phyloP scores from a whole-genome alignment of 2,797 vertebrate genomes.

The Alfaro cultratus region DNA sequence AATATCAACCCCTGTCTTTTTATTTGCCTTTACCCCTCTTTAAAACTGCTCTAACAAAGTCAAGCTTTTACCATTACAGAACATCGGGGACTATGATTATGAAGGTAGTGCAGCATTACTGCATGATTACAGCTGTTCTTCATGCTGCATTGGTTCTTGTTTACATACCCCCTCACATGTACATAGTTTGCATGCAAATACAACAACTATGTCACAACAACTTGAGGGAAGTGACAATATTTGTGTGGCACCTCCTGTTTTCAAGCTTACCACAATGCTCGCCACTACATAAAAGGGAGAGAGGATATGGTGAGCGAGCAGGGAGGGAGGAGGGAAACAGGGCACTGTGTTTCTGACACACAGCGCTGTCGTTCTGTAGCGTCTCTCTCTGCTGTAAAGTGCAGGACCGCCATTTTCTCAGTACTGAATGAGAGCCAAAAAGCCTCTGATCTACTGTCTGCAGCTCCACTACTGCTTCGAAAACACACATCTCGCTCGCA shows the following conservation, averaged over 20 bases:
- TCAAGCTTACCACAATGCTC: slow-evolving; percentile 40
- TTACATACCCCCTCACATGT: slow-evolving; percentile 56
- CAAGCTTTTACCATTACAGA: slow-evolving; percentile 1
- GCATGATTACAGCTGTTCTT: slow-evolving; percentile 23
- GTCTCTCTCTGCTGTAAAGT: slow-evolving; percentile 82
- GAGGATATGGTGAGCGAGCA: slow-evolving; percentile 41
- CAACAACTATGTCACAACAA: slow-evolving; percentile 29
- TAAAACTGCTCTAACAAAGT: slow-evolving; percentile 33
- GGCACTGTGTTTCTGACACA: slow-evolving; percentile 69
- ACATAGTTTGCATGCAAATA: slow-evolving; percentile 42
- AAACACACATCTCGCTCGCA: slow-evolving; percentile 41
- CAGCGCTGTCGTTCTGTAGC: slow-evolving; percentile 73
- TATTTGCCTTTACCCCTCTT: slow-evolving; percentile 8
- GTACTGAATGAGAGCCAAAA: slow-evolving; percentile 88
- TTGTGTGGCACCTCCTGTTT: slow-evolving; percentile 35
- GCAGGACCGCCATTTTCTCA: slow-evolving; percentile 95
- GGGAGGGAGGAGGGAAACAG: slow-evolving; percentile 38
- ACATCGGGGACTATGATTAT: neutral
- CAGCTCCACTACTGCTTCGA: slow-evolving; percentile 49
- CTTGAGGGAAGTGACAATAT: slow-evolving; percentile 41
- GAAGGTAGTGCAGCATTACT: slow-evolving; percentile 17
- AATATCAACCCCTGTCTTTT: slow-evolving; percentile 4
- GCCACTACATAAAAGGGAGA: slow-evolving; percentile 31
- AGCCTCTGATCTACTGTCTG: slow-evolving; percentile 79
- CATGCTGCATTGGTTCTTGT: slow-evolving; percentile 53